A percentile compares a stretch with the other conserved stretches of the same genome.
Conservation (phyloP, 2,113 vertebrate species). For the Heliornis fulica region DNA sequence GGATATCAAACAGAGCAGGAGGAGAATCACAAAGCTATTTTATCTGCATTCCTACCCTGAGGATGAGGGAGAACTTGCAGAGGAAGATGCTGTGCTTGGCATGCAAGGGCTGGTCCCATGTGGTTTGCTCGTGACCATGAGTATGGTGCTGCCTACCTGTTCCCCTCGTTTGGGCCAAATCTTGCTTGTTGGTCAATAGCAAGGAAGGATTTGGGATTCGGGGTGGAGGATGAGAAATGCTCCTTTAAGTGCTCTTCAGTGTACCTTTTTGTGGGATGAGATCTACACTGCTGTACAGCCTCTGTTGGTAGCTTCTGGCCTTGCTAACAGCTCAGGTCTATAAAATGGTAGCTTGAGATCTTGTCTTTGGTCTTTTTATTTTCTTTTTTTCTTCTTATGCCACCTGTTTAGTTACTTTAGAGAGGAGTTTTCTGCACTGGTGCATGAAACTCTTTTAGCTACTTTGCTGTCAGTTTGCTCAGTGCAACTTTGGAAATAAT, state of each 20-base stretch:
- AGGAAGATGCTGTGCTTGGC: not conserved
- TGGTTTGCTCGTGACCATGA: not conserved
- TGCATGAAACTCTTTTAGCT: not conserved
- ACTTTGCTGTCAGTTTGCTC: not conserved
- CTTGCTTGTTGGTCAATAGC: not conserved
- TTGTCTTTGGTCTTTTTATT: not conserved
- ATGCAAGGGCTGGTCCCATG: no score
- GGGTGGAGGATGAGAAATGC: not conserved
- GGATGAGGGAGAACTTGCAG: not conserved
- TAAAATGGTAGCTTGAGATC: not conserved
- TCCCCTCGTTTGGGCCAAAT: not conserved
- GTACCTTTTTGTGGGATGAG: not conserved
- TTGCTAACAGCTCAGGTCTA: not conserved
- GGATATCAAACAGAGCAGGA: not conserved
- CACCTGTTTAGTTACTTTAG: not conserved
- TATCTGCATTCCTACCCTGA: not conserved
- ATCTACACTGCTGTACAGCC: not conserved
- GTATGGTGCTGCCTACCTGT: not conserved
- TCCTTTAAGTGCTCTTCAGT: rapidly evolving
- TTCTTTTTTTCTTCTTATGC: not conserved
- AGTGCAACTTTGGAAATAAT: not conserved
- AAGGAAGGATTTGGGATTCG: not conserved
- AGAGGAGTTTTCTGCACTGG: not conserved
- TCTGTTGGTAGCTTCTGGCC: not conserved
- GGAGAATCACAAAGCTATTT: rapidly evolving